Evolutionary conservation across 1,140 invertebrate species (phyloP), one percentile per base, ranked within the genome.

Genomic region (Battus philenor): DNA sequence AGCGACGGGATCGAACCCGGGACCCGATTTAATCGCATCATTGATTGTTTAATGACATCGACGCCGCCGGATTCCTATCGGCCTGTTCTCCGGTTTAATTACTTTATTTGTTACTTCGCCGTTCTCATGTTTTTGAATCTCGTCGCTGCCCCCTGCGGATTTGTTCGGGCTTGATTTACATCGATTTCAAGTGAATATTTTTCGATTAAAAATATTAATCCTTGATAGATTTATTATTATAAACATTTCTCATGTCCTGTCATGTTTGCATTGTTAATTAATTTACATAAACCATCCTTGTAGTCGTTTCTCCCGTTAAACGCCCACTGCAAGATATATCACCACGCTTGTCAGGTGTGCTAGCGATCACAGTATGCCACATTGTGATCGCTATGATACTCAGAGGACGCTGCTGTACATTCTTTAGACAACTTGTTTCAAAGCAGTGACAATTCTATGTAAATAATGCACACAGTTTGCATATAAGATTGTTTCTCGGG

Each of bases 31-130:
- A 55, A 59, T 56, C 47, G 44, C 22, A n/a, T 55, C 55, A 70
- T 70, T 62, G 61, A 70, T 58, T 65, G 56, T 61, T 59, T 54
- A 65, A 68, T 55, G 60, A 60, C 54, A 45, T 34, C 44, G 52
- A 61, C 54, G 50, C 33, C 16, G 48, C 39, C 47, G 44, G 55
- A 59, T 51, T 49, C 47, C 36, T 52, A 50, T 47, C 50, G 44
- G 32, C 44, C 44, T 51, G 46, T 57, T 46, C 51, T 24, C 10
- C 11, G 41, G 31, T 54, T 64, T 65, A 65, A 68, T 68, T 52
- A 58, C 54, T 61, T 68, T 55, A 59, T 68, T 68, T 64, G 59
- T 56, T 54, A 26, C 49, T 11, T 8, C 26, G 33, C n/a, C n/a
- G n/a, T n/a, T n/a, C n/a, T n/a, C n/a, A n/a, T 38, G 38, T 31